Percentiles rank a stretch among this genome's conserved stretches.
These are phyloP conservation scores for Clupea harengus DNA, from an alignment of 2,113 vertebrate genomes.

Conservation along the genomic window DNA sequence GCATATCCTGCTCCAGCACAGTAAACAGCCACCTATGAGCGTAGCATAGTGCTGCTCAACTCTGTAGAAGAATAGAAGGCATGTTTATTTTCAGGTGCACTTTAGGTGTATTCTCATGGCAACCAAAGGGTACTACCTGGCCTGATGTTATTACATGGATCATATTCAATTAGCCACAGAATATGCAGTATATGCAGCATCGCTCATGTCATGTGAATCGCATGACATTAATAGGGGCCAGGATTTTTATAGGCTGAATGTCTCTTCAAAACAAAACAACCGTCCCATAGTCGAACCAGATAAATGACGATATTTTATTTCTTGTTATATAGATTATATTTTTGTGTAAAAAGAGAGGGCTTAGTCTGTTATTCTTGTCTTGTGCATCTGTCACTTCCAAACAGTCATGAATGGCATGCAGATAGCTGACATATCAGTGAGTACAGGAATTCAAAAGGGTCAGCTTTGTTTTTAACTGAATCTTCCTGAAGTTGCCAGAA, in stretches of 20 bases:
- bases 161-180: not conserved
- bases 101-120: not conserved
- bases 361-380: not conserved
- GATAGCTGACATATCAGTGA: not conserved
- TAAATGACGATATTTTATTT: no score
- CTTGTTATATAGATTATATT: no score
- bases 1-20: no score
- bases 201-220: no score
- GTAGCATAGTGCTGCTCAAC: no score
- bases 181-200: not conserved
- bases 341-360: not conserved
- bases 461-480: not conserved
- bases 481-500: not conserved
- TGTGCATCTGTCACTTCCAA: not conserved
- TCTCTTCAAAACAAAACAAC: no score
- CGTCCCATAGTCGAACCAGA: no score
- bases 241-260: no score
- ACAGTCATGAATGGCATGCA: not conserved
- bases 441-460: not conserved
- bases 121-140: not conserved
- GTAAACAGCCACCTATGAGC: no score
- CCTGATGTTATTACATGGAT: not conserved
- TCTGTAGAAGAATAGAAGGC: no score
- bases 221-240: no score
- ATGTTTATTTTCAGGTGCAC: not conserved